Conservation (phyloP, 2,888 invertebrate species). For the Apocheima hispidaria region DNA sequence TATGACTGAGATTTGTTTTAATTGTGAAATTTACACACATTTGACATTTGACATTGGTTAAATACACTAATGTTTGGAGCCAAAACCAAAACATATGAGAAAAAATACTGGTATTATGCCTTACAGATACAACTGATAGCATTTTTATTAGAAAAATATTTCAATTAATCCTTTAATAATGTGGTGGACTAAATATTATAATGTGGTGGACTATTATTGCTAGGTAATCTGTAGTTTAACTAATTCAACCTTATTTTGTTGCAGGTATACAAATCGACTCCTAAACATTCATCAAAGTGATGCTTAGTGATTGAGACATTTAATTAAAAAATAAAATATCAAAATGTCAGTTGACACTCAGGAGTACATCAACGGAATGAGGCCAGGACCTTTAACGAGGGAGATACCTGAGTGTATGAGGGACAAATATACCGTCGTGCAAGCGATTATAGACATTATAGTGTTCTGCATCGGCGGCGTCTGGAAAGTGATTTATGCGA, state of each 20-base stretch:
- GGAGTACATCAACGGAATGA: constrained; percentile 76
- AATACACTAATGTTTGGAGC: too few relatives aligned
- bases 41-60: too few relatives aligned
- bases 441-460: constrained; percentile 85
- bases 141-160: neutral
- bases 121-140: too few relatives aligned
- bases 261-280: constrained; percentile 50
- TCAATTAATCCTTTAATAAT: neutral
- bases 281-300: constrained; percentile 52
- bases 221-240: neutral
- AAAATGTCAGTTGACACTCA: constrained; percentile 74
- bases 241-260: constrained; percentile 45
- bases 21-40: too few relatives aligned
- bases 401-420: constrained; percentile 83
- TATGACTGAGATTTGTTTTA: too few relatives aligned
- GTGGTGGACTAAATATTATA: neutral
- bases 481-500: constrained; percentile 83
- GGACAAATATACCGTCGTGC: constrained; percentile 81
- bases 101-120: too few relatives aligned
- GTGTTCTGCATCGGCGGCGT: constrained; percentile 81
- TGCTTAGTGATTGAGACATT: constrained; percentile 52
- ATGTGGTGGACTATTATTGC: neutral
- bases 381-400: constrained; percentile 75
- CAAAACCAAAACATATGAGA: too few relatives aligned
- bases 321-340: constrained; percentile 30